Percentiles rank a stretch among this genome's conserved stretches.
Evolutionary conservation across 2,797 vertebrate species (phyloP).

Genomic region (Gadopsis bispinosus): DNA sequence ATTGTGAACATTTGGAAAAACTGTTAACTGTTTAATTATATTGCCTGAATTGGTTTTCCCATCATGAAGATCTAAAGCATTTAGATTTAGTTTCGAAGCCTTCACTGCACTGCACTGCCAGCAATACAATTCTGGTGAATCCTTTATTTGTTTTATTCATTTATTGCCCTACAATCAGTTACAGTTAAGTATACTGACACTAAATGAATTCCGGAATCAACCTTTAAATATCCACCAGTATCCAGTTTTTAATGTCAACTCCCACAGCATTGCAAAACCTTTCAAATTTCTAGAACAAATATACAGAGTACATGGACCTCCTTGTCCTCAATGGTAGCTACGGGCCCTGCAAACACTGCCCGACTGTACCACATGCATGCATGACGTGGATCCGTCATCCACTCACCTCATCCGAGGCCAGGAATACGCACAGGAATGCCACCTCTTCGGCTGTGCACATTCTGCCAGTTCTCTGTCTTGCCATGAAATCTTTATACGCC

Average conservation of each 20-base stretch:
- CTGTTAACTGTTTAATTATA: background rate
- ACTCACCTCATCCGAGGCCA: conserved; percentile 95
- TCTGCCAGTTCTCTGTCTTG: conserved; percentile 92
- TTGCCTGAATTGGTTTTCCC: background rate
- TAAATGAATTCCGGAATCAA: background rate
- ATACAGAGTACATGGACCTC: background rate
- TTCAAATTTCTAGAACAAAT: background rate
- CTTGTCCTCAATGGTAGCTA: background rate
- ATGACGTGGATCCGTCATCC: conserved; percentile 29
- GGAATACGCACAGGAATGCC: conserved; percentile 92
- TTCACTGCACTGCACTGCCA: background rate
- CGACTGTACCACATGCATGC: background rate
- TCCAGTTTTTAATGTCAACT: background rate
- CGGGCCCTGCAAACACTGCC: background rate
- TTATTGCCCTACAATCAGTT: background rate
- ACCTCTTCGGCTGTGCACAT: conserved; percentile 94
- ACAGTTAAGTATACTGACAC: background rate
- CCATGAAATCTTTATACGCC: conserved; percentile 92
- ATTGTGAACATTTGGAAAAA: background rate
- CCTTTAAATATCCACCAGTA: background rate
- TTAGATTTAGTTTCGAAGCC: background rate
- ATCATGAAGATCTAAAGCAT: background rate
- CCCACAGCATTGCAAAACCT: background rate
- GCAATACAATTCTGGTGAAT: background rate
- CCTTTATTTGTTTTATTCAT: background rate